Evolutionary conservation across 2,113 vertebrate genomes (phyloP).

Genomic region (Columba janthina): DNA sequence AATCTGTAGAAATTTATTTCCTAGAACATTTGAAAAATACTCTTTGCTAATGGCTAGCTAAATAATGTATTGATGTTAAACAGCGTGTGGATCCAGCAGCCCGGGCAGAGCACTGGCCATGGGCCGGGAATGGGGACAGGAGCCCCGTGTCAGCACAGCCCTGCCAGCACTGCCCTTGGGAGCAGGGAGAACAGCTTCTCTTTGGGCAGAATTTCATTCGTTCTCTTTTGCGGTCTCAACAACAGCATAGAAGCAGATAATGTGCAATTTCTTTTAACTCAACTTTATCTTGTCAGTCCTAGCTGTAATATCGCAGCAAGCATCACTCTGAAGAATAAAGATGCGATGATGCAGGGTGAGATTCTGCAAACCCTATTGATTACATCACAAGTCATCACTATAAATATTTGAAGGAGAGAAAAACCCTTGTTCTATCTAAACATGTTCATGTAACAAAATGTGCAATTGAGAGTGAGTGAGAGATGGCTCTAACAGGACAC

Average conservation of each 20-base stretch:
- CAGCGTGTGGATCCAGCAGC: background rate
- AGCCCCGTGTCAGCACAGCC: background rate
- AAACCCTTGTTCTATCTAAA: background rate
- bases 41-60: background rate
- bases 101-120: background rate
- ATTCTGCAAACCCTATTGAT: constrained; percentile 23
- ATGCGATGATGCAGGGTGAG: background rate
- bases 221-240: background rate
- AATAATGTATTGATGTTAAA: background rate
- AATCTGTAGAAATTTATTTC: background rate
- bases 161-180: background rate
- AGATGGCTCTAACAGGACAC: constrained; percentile 6
- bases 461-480: background rate
- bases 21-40: background rate
- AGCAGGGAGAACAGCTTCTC: background rate
- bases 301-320: constrained; percentile 3
- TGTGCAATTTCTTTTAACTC: constrained; percentile 44
- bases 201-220: background rate
- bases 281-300: constrained; percentile 30
- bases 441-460: constrained; percentile 3
- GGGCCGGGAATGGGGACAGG: background rate
- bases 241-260: constrained; percentile 22
- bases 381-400: constrained; percentile 37
- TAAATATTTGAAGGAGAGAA: constrained; percentile 41
- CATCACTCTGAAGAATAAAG: constrained; percentile 12